Base-by-base conservation (phyloP, 2,888 invertebrate genomes). In the Protophormia terraenovae region DNA sequence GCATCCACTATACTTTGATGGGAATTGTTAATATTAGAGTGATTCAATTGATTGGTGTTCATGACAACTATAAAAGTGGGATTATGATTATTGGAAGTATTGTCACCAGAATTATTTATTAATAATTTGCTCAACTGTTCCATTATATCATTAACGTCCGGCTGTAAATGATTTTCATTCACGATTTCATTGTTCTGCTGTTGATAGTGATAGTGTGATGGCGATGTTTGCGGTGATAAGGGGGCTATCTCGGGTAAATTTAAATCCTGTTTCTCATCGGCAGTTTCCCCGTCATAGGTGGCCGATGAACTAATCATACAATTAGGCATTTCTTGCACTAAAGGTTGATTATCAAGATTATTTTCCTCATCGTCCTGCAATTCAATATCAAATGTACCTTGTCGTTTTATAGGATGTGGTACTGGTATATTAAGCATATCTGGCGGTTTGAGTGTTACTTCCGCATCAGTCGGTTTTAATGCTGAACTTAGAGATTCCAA, bases 31-130 rank as follows among this genome's bases (percentile, higher is more conserved):
- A 53, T 27, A 19, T 66, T 58, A 7, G 72, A 53, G 12, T 60
- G 41, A 50, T 72, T 76, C 10, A 78, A 53, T 16, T 75, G 83
- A 24, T 86, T 86, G 1, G 87, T 86, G 45, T 88, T 87, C 90
- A 90, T 89, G 2, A 90, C 88, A 3, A 90, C 89, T 73, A 90
- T 90, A 72, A 89, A 88, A 3, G 89, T 90, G 3, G 90, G 90
- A 87, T 89, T 89, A 24, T 38, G n/a, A 22, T 16, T 22, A 5
- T 38, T 76, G 6, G 62, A 12, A 6, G 14, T 10, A 24, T 58
- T 71, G 19, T 82, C 78, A 0, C 10, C 22, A 5, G 84, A 72
- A n/a, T 82, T 85, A 4, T 82, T 82, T n/a, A 85, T 88, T 14
- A 90, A 72, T 0, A 90, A 58, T 58, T 88, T 88, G 14, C 89